A percentile compares a stretch with the other conserved stretches of the same genome.
Evolutionary conservation across 1,140 invertebrate genomes (phyloP).

Genomic region (Drosophila varians): DNA sequence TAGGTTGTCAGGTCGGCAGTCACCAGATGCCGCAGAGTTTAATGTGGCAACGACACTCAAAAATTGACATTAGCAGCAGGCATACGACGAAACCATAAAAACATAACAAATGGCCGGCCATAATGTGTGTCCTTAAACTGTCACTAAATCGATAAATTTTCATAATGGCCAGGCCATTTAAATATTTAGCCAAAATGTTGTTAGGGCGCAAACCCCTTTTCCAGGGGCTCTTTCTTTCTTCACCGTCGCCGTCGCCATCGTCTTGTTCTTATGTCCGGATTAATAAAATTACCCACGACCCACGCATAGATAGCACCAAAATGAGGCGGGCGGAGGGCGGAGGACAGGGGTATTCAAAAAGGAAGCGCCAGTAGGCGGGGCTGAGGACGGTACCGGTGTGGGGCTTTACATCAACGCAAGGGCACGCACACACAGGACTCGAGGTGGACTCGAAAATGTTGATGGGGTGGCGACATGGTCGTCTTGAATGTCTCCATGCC

Average conservation of each 20-base stretch:
- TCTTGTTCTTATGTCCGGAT: conserved; percentile 50
- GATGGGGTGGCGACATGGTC: conserved; percentile 49
- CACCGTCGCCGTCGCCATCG: conserved; percentile 3
- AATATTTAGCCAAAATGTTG: conserved; percentile 68
- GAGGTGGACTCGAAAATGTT: conserved; percentile 49
- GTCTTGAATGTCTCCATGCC: conserved; percentile 56
- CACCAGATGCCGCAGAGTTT: conserved; percentile 40
- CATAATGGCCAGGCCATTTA: conserved; percentile 80
- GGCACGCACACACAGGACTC: conserved; percentile 65
- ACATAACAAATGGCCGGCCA: conserved; percentile 78
- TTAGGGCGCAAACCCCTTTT: conserved; percentile 48
- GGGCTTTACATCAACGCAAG: conserved; percentile 67
- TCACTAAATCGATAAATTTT: conserved; percentile 82
- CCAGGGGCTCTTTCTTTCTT: conserved; percentile 13
- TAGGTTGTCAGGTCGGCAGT: conserved; percentile 3
- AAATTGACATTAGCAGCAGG: conserved; percentile 80
- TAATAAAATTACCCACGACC: conserved; percentile 78
- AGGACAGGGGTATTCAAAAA: not conserved
- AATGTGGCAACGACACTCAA: conserved; percentile 77
- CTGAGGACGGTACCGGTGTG: not conserved
- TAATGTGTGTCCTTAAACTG: conserved; percentile 82
- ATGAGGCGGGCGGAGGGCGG: not conserved
- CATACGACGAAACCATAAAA: conserved; percentile 74
- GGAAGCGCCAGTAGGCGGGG: not conserved
- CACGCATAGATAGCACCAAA: conserved; percentile 59